These are phyloP conservation scores for Pelagia noctiluca DNA, from an alignment of 30 jellyfish, hydroid and myxozoan species.

Conservation along the genomic window DNA sequence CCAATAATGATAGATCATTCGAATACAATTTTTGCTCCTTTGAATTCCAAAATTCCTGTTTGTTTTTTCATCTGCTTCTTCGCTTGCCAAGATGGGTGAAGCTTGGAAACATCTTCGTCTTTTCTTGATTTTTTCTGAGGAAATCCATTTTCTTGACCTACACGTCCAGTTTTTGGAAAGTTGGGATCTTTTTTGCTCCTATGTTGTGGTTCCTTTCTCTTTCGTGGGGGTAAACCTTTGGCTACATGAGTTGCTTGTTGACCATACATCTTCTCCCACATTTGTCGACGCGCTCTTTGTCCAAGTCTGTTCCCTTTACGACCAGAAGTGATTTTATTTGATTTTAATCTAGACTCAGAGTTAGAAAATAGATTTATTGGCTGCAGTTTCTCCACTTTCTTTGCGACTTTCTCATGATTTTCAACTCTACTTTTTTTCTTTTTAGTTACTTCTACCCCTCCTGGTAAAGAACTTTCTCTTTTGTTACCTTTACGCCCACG, in stretches of 20 bases:
- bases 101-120: not conserved
- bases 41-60: constrained; percentile 29
- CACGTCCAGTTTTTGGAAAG: not conserved
- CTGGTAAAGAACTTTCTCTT: too few relatives aligned
- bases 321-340: constrained; percentile 6
- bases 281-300: constrained; percentile 64
- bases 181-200: not conserved
- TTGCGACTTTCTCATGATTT: too few relatives aligned
- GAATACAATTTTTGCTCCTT: constrained; percentile 64
- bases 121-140: not conserved
- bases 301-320: constrained; percentile 68
- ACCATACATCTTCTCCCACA: constrained; percentile 70
- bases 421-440: too few relatives aligned
- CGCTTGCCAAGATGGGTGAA: constrained; percentile 87
- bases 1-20: too few relatives aligned
- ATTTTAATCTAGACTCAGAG: not conserved
- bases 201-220: too few relatives aligned
- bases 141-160: not conserved
- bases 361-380: not conserved
- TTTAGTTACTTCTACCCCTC: too few relatives aligned
- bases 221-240: not conserved
- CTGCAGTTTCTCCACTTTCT: not conserved
- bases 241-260: constrained; percentile 42
- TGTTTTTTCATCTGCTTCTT: constrained; percentile 31
- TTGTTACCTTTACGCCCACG: too few relatives aligned